phyloP scores from a whole-genome alignment of 2,113 vertebrate genomes.

The Pluvianellus socialis region DNA sequence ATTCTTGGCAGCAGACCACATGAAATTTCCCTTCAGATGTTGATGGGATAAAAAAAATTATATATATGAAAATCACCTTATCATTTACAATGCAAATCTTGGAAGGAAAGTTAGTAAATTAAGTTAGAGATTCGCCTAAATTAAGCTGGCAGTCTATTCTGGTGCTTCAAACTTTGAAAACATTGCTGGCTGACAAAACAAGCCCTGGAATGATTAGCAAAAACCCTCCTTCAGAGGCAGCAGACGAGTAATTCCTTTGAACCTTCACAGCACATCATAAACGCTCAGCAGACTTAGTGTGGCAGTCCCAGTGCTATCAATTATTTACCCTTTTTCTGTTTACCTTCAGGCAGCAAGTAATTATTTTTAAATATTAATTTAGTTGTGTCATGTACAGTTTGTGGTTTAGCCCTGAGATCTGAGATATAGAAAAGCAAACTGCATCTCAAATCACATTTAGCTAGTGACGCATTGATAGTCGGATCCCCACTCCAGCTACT shows the following conservation, averaged over 20 bases:
- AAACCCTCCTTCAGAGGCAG: constrained; percentile 51
- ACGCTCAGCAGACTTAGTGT: constrained; percentile 58
- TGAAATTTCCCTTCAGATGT: constrained; percentile 61
- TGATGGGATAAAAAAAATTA: constrained; percentile 5
- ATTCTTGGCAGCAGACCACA: constrained; percentile 58
- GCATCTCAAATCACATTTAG: constrained; percentile 55
- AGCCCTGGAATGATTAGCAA: constrained; percentile 58
- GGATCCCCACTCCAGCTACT: constrained; percentile 16
- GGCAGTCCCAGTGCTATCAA: constrained; percentile 78
- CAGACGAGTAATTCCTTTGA: constrained; percentile 61
- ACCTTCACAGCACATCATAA: constrained; percentile 61
- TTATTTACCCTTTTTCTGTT: constrained; percentile 85
- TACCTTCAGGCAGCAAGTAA: constrained; percentile 84
- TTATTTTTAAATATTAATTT: constrained; percentile 93
- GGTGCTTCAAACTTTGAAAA: constrained; percentile 49
- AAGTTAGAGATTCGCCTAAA: constrained; percentile 59
- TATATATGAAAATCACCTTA: constrained; percentile 54
- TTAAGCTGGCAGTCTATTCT: constrained; percentile 62
- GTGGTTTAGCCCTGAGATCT: constrained; percentile 67
- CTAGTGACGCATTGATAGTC: background rate
- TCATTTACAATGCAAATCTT: constrained; percentile 69
- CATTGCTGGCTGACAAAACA: constrained; percentile 58
- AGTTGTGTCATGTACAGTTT: constrained; percentile 83
- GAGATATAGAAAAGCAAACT: constrained; percentile 52
- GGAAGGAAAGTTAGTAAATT: constrained; percentile 57